Conservation (phyloP, 2,797 vertebrate species). For the Sus cebifrons region DNA sequence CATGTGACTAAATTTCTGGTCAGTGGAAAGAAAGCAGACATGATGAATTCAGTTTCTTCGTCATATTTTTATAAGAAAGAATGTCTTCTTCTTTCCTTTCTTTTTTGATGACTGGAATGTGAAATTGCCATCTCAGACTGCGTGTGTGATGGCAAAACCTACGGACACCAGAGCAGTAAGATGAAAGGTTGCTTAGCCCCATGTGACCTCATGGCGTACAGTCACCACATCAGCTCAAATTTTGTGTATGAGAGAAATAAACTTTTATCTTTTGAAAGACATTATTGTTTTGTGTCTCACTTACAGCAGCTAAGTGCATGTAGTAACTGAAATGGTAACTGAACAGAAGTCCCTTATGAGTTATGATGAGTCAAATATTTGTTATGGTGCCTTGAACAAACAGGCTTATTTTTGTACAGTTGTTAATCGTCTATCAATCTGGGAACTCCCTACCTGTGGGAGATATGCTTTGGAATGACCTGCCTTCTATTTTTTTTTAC, state of each 20-base stretch:
- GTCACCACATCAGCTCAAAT: neutral
- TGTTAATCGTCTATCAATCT: neutral
- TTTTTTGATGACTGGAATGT: neutral
- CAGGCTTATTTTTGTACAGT: neutral
- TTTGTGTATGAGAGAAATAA: neutral
- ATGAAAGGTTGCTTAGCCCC: neutral
- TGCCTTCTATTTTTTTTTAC: neutral
- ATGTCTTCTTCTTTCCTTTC: neutral
- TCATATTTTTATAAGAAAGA: neutral
- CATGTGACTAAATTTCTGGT: neutral
- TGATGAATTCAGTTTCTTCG: neutral
- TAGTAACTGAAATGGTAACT: neutral
- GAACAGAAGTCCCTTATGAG: neutral
- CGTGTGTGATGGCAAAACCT: neutral
- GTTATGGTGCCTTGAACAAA: neutral
- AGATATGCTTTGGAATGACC: neutral
- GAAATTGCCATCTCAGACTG: neutral
- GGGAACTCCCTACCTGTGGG: neutral
- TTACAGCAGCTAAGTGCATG: neutral
- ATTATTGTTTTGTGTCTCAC: neutral
- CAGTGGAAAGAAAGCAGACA: neutral
- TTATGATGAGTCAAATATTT: neutral
- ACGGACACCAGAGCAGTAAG: rapidly evolving
- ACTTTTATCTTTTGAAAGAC: neutral
- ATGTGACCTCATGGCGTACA: neutral